Evolutionary conservation across 2,113 vertebrate species (phyloP).

Genomic region (Phalacrocorax aristotelis): DNA sequence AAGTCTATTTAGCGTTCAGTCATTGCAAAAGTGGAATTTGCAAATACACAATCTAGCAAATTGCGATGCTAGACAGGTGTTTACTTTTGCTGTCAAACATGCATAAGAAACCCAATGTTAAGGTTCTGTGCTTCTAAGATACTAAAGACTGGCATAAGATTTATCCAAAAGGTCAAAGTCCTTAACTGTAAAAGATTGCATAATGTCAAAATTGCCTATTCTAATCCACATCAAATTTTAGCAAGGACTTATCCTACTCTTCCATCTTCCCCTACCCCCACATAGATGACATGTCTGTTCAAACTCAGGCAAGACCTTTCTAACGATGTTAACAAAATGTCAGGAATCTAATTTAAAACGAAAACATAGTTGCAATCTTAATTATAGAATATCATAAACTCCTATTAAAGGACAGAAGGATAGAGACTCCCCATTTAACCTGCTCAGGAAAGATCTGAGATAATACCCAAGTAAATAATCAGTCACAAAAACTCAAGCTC

Average conservation of each 20-base stretch:
- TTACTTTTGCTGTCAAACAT: slow-evolving; percentile 2
- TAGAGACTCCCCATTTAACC: slow-evolving; percentile 16
- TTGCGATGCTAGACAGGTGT: not conserved
- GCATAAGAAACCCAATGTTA: not conserved
- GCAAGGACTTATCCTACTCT: not conserved
- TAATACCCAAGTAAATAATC: slow-evolving; percentile 46
- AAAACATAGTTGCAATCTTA: slow-evolving; percentile 27
- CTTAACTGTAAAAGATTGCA: not conserved
- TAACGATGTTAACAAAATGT: slow-evolving; percentile 30
- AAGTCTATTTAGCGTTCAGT: not conserved
- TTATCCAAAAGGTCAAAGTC: slow-evolving; percentile 14
- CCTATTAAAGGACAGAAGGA: not conserved
- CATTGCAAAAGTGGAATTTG: not conserved
- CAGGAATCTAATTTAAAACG: slow-evolving; percentile 34
- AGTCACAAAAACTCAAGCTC: slow-evolving; percentile 5
- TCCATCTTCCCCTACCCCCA: not conserved
- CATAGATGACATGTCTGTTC: not conserved
- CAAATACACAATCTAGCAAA: not conserved
- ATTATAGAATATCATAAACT: slow-evolving; percentile 21
- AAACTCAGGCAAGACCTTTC: slow-evolving; percentile 30
- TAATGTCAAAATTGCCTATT: not conserved
- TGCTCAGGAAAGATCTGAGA: slow-evolving; percentile 6
- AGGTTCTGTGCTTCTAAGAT: not conserved
- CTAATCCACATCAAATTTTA: not conserved
- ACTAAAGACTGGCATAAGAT: not conserved